Evolutionary conservation across 2,888 invertebrate genomes (phyloP), one percentile per base, ranked within the genome.

Genomic region (Melinaea menophilus): DNA sequence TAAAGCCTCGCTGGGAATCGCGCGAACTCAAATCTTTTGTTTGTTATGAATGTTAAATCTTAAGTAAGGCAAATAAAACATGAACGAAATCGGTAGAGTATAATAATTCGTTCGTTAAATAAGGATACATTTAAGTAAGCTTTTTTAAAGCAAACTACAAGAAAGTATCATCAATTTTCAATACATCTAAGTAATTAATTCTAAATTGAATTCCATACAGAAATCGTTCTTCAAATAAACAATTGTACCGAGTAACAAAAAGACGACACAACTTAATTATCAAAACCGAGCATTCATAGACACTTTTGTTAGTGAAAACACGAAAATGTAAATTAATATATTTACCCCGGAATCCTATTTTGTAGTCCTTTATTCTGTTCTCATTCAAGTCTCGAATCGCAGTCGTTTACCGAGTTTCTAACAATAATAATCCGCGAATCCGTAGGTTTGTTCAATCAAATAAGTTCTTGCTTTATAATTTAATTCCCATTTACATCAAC

Each of bases 391-490:
- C 76, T 77, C 77, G 72, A 80, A 79, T 80, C 77, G 75, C 72
- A 71, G 74, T 74, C 74, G 73, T 74, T 75, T 72, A 75, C 78
- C 72, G 78, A 81, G 80, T 83, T 84, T 78, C 80, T 82, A 77
- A 86, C 86, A 86, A 77, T 83, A 45, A 57, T 62, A 86, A 87
- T 86, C 84, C 81, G 73, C 78, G 81, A 79, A 84, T 85, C 84
- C 78, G 79, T 80, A 84, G 84, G 84, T 86, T 85, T 84, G 86
- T 85, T 81, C 85, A 86, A 88, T 88, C 84, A 88, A 87, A 85
- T 86, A 87, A 88, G 80, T 87, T 86, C 84, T 80, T 79, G 82
- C 85, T 85, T 88, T 81, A 85, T 86, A 88, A 88, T 84, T 88
- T 86, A 83, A 86, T 79, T 84, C 82, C 77, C 79, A 88, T 88